Evolutionary conservation across 2,888 invertebrate species (phyloP), one percentile per base, ranked within the genome.

Genomic region (Cynaeus angustus): DNA sequence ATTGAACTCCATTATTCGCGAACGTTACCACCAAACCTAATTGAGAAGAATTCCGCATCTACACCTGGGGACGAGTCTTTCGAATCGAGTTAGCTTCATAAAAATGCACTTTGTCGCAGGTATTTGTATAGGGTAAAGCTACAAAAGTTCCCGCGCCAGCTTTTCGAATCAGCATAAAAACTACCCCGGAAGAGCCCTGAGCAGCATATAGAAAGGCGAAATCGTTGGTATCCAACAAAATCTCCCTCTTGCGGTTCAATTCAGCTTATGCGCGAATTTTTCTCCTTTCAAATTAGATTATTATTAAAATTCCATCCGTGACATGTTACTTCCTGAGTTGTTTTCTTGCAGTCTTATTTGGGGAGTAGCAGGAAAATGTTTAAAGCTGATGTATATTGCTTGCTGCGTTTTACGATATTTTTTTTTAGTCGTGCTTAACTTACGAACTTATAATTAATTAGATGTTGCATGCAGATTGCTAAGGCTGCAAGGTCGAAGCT

Each of bases 241-340:
- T 61, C 61, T 61, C 37, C 21, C 37, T 61, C 61, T 61, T 61
- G 61, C 61, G 59, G 59, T 59, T 50, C 50, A 38, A 61, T 61
- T 61, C 61, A 61, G 48, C 61, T 61, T 48, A 48, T 61, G 61
- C 50, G 48, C 12, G 50, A 61, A 61, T 61, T 61, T 59, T 61
- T 59, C 59, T 30, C 53, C 33, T 45, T 59, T 59, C 45, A 28
- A 45, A 59, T 59, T 59, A 59, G 45, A 59, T 45, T 59, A 45
- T 59, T 59, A 45, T 59, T 59, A 59, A 45, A 59, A 59, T 59
- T 59, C 59, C 45, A 45, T 43, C 14, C 28, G 59, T 45, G 59
- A 59, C 59, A 59, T 59, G 45, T 59, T 59, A 59, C 59, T 45
- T 59, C 33, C 30, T 1, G 14, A 26, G 46, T 30, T 59, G 59